Evolutionary conservation across 2,888 invertebrate genomes (phyloP).

Genomic region (Nomada ruficornis): DNA sequence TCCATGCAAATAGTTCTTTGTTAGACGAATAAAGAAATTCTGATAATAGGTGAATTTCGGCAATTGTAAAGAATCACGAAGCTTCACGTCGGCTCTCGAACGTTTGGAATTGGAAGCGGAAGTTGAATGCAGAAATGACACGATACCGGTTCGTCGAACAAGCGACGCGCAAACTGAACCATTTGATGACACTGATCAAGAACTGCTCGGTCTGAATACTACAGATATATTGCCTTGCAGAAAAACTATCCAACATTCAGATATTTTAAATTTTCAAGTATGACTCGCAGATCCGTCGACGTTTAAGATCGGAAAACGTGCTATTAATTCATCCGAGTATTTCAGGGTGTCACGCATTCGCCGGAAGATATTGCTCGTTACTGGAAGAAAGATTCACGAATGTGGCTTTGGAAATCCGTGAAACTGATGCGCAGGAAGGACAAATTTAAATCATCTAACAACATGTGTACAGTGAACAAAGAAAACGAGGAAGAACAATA

Average conservation of each 20-base stretch:
- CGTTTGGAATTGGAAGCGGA: constrained; percentile 63
- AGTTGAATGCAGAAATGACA: constrained; percentile 40
- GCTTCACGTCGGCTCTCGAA: constrained; percentile 72
- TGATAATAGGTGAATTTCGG: constrained; percentile 44
- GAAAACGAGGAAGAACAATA: constrained; percentile 23
- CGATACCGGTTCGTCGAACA: constrained; percentile 54
- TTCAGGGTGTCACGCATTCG: constrained; percentile 85
- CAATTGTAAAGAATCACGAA: constrained; percentile 66
- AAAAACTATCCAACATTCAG: constrained; percentile 75
- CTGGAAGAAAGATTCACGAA: constrained; percentile 90
- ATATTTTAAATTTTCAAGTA: constrained; percentile 80
- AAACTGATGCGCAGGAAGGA: constrained; percentile 64
- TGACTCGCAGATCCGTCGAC: neutral
- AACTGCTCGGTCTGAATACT: constrained; percentile 68
- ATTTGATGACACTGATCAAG: constrained; percentile 40
- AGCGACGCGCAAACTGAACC: constrained; percentile 72
- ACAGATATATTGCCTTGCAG: constrained; percentile 76
- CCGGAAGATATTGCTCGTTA: constrained; percentile 87
- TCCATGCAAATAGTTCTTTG: neutral
- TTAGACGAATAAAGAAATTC: neutral
- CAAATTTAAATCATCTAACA: constrained; percentile 9
- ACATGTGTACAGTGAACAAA: neutral
- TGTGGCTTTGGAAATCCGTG: constrained; percentile 87
- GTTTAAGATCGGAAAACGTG: neutral
- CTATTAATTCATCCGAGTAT: neutral